A percentile compares a stretch with the other conserved stretches of the same genome.
Conservation (phyloP, 2,888 invertebrate species). For the Zygogramma bicolorata region DNA sequence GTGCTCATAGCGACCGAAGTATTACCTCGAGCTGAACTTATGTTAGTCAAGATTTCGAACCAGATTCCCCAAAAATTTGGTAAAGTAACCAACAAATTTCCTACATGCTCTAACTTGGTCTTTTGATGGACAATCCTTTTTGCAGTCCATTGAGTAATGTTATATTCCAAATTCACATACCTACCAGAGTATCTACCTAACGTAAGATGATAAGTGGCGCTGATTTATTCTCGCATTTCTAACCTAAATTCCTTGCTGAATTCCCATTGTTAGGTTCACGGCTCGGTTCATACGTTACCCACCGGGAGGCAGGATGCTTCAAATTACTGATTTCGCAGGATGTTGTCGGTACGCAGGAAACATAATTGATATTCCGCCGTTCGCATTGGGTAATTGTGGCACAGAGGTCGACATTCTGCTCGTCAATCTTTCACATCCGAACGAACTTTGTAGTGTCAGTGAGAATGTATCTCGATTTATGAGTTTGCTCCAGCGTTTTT, state of each 20-base stretch:
- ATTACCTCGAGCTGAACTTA: too few species aligned
- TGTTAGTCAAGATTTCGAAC: too few species aligned
- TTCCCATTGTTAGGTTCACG: not conserved
- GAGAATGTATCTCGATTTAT: too few species aligned
- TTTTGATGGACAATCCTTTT: too few species aligned
- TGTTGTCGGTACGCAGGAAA: not conserved
- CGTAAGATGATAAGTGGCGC: not conserved
- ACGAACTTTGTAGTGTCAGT: not conserved
- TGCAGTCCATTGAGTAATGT: too few species aligned
- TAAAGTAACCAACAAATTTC: too few species aligned
- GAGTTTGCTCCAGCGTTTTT: not conserved
- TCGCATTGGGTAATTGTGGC: not conserved
- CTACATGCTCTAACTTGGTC: too few species aligned
- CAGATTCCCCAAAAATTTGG: too few species aligned
- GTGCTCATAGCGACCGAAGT: too few species aligned
- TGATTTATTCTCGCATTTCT: not conserved
- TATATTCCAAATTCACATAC: too few species aligned
- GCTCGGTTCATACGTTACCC: not conserved
- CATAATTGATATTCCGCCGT: not conserved
- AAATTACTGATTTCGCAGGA: not conserved
- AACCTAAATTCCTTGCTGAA: too few species aligned
- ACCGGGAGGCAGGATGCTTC: not conserved
- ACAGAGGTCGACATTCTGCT: not conserved
- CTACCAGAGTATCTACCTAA: too few species aligned
- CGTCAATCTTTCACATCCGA: not conserved